Percentiles rank a stretch among this genome's conserved stretches.
Evolutionary conservation across 2,113 vertebrate genomes (phyloP).

Genomic region (Archilochus colubris): DNA sequence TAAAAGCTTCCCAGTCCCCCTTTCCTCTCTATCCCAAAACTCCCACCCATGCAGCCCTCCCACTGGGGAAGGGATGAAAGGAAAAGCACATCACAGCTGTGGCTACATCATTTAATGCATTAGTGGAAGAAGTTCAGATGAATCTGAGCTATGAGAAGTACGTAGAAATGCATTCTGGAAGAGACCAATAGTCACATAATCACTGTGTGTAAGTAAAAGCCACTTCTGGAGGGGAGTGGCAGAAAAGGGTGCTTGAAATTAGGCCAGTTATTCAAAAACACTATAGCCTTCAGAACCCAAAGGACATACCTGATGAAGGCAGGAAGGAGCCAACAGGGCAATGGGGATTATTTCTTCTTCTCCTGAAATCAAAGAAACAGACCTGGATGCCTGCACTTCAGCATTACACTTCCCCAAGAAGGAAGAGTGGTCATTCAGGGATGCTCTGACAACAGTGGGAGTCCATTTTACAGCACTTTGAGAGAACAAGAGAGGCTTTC

Average conservation of each 20-base stretch:
- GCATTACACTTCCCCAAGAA: background rate
- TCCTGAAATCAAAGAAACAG: constrained; percentile 6
- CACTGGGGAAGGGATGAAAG: background rate
- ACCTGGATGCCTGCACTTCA: background rate
- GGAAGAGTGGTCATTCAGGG: background rate
- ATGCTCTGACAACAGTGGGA: constrained; percentile 4
- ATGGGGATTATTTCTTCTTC: background rate
- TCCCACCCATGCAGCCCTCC: background rate
- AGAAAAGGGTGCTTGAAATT: constrained; percentile 24
- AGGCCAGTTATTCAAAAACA: constrained; percentile 12
- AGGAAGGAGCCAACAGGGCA: background rate
- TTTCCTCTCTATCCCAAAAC: background rate
- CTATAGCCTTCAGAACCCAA: background rate
- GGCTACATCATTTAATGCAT: background rate
- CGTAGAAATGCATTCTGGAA: background rate
- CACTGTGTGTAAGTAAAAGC: background rate
- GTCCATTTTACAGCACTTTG: background rate
- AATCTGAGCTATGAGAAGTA: background rate
- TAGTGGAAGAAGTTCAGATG: background rate
- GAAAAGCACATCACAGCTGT: fast-evolving
- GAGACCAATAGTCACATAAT: background rate
- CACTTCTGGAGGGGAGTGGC: background rate
- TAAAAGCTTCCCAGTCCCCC: background rate
- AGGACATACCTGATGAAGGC: background rate
- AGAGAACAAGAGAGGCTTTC: constrained; percentile 54